Percentiles rank a stretch among this genome's conserved stretches.
Evolutionary conservation across 2,113 vertebrate genomes (phyloP).

Genomic region (Anthoscopus minutus): DNA sequence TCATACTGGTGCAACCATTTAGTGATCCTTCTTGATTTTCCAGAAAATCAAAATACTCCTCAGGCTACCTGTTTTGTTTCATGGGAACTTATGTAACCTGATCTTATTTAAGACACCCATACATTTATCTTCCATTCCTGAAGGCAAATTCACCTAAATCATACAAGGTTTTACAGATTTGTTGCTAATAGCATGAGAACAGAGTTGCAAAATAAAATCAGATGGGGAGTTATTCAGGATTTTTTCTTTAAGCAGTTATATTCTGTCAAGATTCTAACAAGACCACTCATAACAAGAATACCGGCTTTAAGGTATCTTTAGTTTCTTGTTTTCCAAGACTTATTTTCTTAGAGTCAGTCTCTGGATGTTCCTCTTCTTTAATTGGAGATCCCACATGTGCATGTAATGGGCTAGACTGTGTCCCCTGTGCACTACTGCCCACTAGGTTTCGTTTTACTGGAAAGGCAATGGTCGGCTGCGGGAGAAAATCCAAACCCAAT

Average conservation of each 20-base stretch:
- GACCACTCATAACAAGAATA: neutral
- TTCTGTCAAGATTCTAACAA: neutral
- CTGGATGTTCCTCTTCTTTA: conserved; percentile 75
- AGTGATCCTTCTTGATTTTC: neutral
- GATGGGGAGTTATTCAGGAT: neutral
- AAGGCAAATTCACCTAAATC: neutral
- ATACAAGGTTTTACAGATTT: neutral
- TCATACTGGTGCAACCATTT: neutral
- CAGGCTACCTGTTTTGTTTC: neutral
- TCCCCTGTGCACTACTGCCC: conserved; percentile 41
- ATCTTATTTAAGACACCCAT: neutral
- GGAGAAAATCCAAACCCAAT: conserved; percentile 74
- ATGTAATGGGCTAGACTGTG: conserved; percentile 76
- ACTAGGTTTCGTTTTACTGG: conserved; percentile 75
- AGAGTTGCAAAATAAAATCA: neutral
- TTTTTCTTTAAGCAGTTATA: neutral
- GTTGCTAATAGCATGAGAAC: neutral
- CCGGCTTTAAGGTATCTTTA: conserved; percentile 70
- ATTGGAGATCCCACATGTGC: conserved; percentile 71
- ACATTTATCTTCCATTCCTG: neutral
- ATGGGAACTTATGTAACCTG: neutral
- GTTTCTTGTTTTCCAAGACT: conserved; percentile 64
- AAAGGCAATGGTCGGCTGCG: conserved; percentile 65
- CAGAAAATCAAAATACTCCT: neutral
- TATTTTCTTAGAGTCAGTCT: conserved; percentile 59